Conservation (phyloP, 2,888 invertebrate species). For the Rhimphoctona megacephalus region DNA sequence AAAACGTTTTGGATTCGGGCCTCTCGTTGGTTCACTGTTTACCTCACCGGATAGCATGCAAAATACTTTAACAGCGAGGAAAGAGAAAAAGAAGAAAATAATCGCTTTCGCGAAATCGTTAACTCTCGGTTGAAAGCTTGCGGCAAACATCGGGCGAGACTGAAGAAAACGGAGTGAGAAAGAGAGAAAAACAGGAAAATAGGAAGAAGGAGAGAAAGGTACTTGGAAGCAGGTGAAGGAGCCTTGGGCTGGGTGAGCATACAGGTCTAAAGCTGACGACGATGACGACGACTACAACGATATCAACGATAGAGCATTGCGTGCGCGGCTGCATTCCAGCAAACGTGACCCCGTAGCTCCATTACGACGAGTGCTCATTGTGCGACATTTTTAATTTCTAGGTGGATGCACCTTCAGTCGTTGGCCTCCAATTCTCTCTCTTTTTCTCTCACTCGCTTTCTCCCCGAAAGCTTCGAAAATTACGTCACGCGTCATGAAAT, state of each 20-base stretch:
- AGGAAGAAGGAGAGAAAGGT: conserved; percentile 26
- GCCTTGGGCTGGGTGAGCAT: conserved; percentile 35
- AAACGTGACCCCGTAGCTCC: conserved; percentile 60
- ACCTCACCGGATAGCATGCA: conserved; percentile 22
- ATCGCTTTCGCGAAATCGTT: conserved; percentile 78
- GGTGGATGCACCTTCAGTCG: conserved; percentile 80
- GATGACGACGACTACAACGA: conserved; percentile 56
- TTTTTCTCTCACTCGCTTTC: conserved; percentile 59
- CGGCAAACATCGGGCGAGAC: conserved; percentile 63
- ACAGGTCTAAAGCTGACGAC: conserved; percentile 41
- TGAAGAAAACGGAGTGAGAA: conserved; percentile 51
- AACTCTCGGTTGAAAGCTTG: conserved; percentile 76
- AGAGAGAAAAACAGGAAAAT: conserved; percentile 38
- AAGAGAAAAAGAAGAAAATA: conserved; percentile 62
- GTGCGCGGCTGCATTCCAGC: conserved; percentile 69
- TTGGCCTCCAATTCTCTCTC: conserved; percentile 65
- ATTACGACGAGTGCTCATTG: conserved; percentile 74
- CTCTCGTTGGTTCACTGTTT: conserved; percentile 26
- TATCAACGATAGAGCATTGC: conserved; percentile 58
- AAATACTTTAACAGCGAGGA: conserved; percentile 33
- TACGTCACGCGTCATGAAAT: conserved; percentile 78
- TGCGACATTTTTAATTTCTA: conserved; percentile 79
- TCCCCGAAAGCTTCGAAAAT: conserved; percentile 73
- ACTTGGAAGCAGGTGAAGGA: conserved; percentile 60
- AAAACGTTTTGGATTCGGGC: conserved; percentile 24